A percentile compares a stretch with the other conserved stretches of the same genome.
Evolutionary conservation across 2,888 invertebrate genomes (phyloP).

Genomic region (Leptinotarsa peninsularis): DNA sequence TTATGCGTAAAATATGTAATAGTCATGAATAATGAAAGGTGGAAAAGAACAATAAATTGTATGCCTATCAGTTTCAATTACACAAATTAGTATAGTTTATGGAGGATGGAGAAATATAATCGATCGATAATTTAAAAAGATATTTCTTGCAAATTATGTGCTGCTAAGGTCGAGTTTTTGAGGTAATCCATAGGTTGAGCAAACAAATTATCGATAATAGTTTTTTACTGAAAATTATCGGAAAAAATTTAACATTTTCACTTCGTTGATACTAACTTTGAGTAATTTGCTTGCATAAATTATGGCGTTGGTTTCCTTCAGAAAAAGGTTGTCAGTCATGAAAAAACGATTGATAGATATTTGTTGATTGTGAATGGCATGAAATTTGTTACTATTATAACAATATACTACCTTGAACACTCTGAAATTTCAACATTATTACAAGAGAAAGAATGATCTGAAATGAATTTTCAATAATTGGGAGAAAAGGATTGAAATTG

Average conservation of each 20-base stretch:
- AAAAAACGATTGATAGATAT: neutral
- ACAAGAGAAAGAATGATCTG: too few relatives aligned
- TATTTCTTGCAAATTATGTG: conserved; percentile 5
- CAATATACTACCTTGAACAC: too few relatives aligned
- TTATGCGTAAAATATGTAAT: neutral
- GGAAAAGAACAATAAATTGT: neutral
- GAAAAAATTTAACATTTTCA: neutral
- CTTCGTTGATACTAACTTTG: neutral
- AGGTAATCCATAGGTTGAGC: neutral
- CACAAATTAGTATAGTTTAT: conserved; percentile 5
- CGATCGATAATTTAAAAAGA: neutral
- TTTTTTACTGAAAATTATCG: neutral
- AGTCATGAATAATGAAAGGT: neutral
- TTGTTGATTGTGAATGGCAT: too few relatives aligned
- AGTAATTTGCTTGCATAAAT: neutral
- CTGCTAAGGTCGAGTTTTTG: neutral
- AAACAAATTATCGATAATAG: conserved; percentile 6
- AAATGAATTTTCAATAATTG: too few relatives aligned
- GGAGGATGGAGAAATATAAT: neutral
- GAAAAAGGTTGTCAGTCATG: neutral
- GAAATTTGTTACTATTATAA: too few relatives aligned
- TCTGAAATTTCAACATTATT: too few relatives aligned
- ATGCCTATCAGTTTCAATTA: conserved; percentile 6
- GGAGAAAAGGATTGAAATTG: too few relatives aligned
- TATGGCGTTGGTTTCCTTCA: neutral